Conservation (phyloP, 2,888 invertebrate species). For the Diarsia dahlii region DNA sequence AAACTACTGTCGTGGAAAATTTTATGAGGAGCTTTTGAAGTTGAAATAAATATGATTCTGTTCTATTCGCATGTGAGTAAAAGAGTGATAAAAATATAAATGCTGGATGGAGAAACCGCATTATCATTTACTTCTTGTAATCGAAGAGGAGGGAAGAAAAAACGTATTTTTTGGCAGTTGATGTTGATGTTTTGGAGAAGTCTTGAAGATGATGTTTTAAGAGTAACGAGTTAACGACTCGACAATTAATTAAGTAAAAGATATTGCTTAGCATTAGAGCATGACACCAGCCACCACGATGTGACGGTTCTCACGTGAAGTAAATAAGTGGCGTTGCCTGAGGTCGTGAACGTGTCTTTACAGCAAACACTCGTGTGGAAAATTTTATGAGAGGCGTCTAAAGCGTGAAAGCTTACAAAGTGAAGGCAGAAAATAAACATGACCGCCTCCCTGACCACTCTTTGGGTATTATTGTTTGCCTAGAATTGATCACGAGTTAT, state of each 20-base stretch:
- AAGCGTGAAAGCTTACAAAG: conserved; percentile 7
- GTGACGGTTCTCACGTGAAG: background rate
- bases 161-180: too few species aligned
- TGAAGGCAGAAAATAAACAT: conserved; percentile 1
- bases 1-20: background rate
- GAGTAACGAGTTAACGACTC: background rate
- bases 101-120: background rate
- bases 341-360: conserved; percentile 1
- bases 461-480: background rate
- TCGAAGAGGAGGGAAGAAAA: too few species aligned
- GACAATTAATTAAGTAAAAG: background rate
- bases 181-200: too few species aligned
- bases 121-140: too few species aligned
- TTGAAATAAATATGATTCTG: too few species aligned
- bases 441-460: background rate
- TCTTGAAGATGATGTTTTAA: background rate
- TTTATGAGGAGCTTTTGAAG: background rate
- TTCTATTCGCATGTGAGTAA: background rate
- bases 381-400: conserved; percentile 22
- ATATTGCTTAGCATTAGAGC: background rate
- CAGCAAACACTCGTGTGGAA: background rate
- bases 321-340: background rate
- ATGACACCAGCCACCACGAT: background rate
- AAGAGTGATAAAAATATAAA: background rate
- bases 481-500: conserved; percentile 1